These are phyloP conservation scores for Drosophila mettleri DNA, from an alignment of 2,888 invertebrate species.

Conservation along the genomic window DNA sequence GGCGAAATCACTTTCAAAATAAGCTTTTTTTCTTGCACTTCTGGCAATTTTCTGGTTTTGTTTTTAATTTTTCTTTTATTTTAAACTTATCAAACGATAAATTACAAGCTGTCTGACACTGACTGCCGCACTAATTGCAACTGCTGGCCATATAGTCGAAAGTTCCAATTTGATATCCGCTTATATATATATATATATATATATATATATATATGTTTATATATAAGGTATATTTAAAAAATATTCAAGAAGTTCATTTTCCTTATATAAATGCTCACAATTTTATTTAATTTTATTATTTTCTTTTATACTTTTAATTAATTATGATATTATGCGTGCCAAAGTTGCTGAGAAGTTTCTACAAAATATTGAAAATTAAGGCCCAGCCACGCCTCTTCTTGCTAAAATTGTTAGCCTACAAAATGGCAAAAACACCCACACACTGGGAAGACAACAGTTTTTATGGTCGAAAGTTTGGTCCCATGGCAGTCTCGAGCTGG, in stretches of 20 bases:
- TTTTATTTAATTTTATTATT: slow-evolving; percentile 8
- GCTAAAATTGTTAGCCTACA: slow-evolving; percentile 51
- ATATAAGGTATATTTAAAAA: background rate
- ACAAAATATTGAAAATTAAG: slow-evolving; percentile 74
- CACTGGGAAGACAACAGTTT: slow-evolving; percentile 41
- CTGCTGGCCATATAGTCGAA: slow-evolving; percentile 60
- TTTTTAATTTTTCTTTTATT: slow-evolving; percentile 45
- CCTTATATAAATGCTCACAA: slow-evolving; percentile 20
- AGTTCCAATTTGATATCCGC: slow-evolving; percentile 40
- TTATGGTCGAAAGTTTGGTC: slow-evolving; percentile 63
- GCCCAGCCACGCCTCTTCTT: slow-evolving; percentile 37
- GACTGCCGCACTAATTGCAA: slow-evolving; percentile 71
- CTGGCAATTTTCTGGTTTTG: slow-evolving; percentile 13
- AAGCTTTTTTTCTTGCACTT: slow-evolving; percentile 20
- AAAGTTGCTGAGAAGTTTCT: slow-evolving; percentile 58
- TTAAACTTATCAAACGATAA: slow-evolving; percentile 76
- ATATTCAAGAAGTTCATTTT: slow-evolving; percentile 44
- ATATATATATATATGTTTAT: background rate
- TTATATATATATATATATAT: background rate
- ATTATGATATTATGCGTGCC: slow-evolving; percentile 66
- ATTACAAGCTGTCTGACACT: slow-evolving; percentile 64
- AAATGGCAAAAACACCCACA: slow-evolving; percentile 29
- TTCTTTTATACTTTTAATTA: slow-evolving; percentile 57
- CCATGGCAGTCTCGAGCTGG: slow-evolving; percentile 44
- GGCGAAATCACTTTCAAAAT: slow-evolving; percentile 50